A percentile compares a stretch with the other conserved stretches of the same genome.
Conservation (phyloP, 1,140 invertebrate species). For the Brachionus plicatilis region DNA sequence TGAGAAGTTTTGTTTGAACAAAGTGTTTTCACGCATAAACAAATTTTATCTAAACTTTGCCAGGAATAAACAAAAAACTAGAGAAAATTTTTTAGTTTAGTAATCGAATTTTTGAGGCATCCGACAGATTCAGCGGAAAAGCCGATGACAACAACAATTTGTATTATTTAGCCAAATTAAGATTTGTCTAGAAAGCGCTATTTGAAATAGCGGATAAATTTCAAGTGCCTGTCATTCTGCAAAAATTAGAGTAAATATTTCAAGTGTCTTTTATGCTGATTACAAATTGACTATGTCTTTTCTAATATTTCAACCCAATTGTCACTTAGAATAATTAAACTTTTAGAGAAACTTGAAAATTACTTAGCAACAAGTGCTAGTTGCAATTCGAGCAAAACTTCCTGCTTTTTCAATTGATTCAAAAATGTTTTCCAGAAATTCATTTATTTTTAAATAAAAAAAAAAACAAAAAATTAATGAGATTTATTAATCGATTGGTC, state of each 20-base stretch:
- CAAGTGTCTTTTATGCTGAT: conserved; percentile 12
- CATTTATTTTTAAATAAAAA: background rate
- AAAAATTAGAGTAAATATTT: conserved; percentile 21
- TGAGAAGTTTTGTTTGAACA: background rate
- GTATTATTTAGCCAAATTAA: background rate
- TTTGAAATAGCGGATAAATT: conserved; percentile 24
- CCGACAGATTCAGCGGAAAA: background rate
- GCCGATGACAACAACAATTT: conserved; percentile 12
- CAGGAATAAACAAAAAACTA: conserved; percentile 15
- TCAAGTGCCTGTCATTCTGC: conserved; percentile 28
- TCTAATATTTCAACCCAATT: background rate
- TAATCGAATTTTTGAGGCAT: background rate
- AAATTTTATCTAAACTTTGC: background rate
- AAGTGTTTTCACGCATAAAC: background rate
- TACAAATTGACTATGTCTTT: conserved; percentile 4
- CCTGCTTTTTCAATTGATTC: conserved; percentile 10
- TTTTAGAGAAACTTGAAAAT: background rate
- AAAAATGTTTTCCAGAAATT: conserved; percentile 33
- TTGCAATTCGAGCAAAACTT: conserved; percentile 4
- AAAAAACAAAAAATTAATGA: conserved; percentile 1
- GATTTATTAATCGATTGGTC: conserved; percentile 26
- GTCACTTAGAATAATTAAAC: conserved; percentile 28
- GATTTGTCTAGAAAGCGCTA: background rate
- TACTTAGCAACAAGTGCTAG: conserved; percentile 23
- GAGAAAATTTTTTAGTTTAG: background rate